These are phyloP conservation scores for Pollenia griseotomentosa DNA, from an alignment of 2,888 invertebrate genomes.

Conservation along the genomic window DNA sequence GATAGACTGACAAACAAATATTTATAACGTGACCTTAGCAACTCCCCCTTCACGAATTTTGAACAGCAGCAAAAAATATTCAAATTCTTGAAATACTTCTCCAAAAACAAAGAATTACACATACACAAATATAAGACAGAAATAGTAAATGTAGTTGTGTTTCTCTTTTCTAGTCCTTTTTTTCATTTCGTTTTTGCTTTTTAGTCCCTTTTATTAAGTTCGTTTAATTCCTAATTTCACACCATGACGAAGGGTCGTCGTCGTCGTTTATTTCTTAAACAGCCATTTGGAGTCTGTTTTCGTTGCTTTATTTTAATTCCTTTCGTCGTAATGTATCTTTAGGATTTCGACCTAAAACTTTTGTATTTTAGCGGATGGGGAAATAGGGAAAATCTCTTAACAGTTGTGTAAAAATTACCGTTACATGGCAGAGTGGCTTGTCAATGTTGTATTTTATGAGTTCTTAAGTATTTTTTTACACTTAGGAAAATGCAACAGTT, in stretches of 20 bases:
- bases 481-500: slow-evolving; percentile 8
- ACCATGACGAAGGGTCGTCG: slow-evolving; percentile 65
- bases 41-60: slow-evolving; percentile 24
- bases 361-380: not conserved
- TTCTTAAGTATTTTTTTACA: slow-evolving; percentile 60
- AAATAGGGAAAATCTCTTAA: slow-evolving; percentile 35
- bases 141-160: slow-evolving; percentile 35
- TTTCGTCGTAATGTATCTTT: slow-evolving; percentile 40
- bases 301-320: slow-evolving; percentile 57
- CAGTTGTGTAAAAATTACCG: slow-evolving; percentile 47
- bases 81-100: slow-evolving; percentile 67
- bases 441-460: slow-evolving; percentile 75
- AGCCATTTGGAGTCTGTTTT: slow-evolving; percentile 50
- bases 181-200: not conserved
- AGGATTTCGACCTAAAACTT: slow-evolving; percentile 61
- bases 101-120: not conserved
- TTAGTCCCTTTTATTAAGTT: slow-evolving; percentile 62
- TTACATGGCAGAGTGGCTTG: slow-evolving; percentile 72
- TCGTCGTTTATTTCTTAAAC: slow-evolving; percentile 44
- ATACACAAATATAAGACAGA: not conserved
- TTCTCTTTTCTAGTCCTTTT: slow-evolving; percentile 22
- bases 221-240: slow-evolving; percentile 70
- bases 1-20: slow-evolving; percentile 8
- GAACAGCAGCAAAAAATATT: slow-evolving; percentile 15
- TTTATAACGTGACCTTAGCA: slow-evolving; percentile 59